Evolutionary conservation across 1,140 invertebrate species (phyloP), one percentile per base, ranked within the genome.

Genomic region (Calycopis cecrops): DNA sequence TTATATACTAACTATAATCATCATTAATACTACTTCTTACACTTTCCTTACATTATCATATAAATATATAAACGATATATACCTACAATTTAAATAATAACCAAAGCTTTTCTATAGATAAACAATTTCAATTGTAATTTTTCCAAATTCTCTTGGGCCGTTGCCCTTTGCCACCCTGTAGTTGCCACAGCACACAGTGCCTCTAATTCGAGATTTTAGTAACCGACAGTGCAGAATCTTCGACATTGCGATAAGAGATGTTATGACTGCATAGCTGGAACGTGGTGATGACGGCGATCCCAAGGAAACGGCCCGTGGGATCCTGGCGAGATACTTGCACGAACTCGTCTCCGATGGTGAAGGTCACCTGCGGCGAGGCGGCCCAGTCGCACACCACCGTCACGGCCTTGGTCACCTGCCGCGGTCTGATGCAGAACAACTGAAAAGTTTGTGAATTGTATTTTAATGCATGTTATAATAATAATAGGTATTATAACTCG

Each of bases 201-300:
- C 1, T 9, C 21, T 49, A 49, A 14, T 49, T n/a, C n/a, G n/a
- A 7, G 0, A 33, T 4, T 2, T 10, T 8, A 1, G 28, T 49
- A 33, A 51, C 33, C 33, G 35, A 1, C 12, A 28, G 49, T 9
- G n/a, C 12, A 34, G 21, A 12, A 11, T 9, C 28, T 17, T 47
- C 37, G 10, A 11, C 12, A 18, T 56, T n/a, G 0, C 48, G 12
- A 34, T 51, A 51, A 3, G 65, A 52, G 21, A 68, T 71, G 14
- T 79, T 76, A 35, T 84, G 80, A 35, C 65, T 73, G 58, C 80
- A 84, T 1, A 76, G 58, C 53, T 85, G 81, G 50, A 79, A 82
- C 0, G 79, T 85, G 40, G 55, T 78, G 35, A 82, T 85, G 48
- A 80, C 70, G 10, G 77, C 80, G 56, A 77, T 80, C n/a, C 80